These are phyloP conservation scores for Vultur gryphus DNA, from an alignment of 2,797 vertebrate genomes.

Conservation along the genomic window DNA sequence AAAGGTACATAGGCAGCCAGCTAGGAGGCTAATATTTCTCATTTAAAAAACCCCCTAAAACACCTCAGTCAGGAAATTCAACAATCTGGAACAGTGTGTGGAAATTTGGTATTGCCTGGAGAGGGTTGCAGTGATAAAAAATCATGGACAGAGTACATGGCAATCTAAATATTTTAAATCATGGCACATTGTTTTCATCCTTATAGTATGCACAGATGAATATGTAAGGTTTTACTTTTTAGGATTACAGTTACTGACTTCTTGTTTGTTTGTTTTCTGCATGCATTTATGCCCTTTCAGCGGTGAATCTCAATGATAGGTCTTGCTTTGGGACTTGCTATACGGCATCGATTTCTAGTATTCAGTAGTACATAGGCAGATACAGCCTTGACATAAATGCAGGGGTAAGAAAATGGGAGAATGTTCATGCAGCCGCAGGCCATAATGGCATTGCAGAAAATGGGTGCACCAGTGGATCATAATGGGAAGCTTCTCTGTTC, in stretches of 20 bases:
- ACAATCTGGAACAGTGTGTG: neutral
- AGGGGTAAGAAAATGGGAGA: neutral
- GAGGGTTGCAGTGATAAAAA: neutral
- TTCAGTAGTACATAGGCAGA: neutral
- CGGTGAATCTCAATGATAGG: neutral
- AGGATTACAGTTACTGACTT: neutral
- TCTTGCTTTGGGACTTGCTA: neutral
- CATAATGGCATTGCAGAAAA: neutral
- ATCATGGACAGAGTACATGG: neutral
- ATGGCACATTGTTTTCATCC: neutral
- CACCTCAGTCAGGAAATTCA: neutral
- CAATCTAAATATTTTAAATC: neutral
- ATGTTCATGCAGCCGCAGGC: neutral
- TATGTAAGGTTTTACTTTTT: neutral
- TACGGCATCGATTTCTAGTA: neutral
- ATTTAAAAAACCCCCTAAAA: neutral
- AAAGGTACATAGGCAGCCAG: neutral
- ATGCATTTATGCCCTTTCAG: neutral
- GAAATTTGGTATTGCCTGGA: neutral
- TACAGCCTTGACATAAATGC: neutral
- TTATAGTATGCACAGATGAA: neutral
- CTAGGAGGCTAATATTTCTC: neutral
- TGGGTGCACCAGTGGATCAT: accelerated
- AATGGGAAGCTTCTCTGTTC: neutral
- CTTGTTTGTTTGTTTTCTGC: neutral